Conservation (phyloP, 2,113 vertebrate species). For the Asarcornis scutulata region DNA sequence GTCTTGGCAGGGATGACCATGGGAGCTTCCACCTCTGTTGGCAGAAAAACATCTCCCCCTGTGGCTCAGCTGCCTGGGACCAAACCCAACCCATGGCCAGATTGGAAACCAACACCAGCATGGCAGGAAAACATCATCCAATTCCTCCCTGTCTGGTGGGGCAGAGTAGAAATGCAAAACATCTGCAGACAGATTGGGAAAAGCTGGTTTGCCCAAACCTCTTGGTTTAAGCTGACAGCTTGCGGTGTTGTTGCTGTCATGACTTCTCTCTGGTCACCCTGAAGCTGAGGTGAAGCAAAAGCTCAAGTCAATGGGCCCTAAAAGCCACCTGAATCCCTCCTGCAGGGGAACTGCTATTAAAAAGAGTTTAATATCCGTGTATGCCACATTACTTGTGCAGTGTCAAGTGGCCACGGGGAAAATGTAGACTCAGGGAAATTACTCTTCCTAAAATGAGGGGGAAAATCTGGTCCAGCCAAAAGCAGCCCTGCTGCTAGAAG, state of each 20-base stretch:
- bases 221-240: neutral
- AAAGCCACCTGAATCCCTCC: neutral
- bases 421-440: neutral
- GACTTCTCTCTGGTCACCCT: neutral
- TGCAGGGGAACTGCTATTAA: neutral
- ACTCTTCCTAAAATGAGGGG: neutral
- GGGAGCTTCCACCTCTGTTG: neutral
- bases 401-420: neutral
- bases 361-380: neutral
- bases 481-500: neutral
- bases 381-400: neutral
- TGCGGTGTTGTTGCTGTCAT: neutral
- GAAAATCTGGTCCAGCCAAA: neutral
- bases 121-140: neutral
- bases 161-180: neutral
- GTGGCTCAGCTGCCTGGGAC: neutral
- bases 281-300: neutral
- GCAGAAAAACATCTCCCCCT: neutral
- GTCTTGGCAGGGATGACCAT: neutral
- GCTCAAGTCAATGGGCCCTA: neutral
- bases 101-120: neutral
- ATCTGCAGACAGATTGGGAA: neutral
- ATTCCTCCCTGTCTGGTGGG: rapidly evolving
- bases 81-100: neutral
- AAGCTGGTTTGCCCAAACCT: neutral